Evolutionary conservation across 2,888 invertebrate species (phyloP).

Genomic region (Agrochola circellaris): DNA sequence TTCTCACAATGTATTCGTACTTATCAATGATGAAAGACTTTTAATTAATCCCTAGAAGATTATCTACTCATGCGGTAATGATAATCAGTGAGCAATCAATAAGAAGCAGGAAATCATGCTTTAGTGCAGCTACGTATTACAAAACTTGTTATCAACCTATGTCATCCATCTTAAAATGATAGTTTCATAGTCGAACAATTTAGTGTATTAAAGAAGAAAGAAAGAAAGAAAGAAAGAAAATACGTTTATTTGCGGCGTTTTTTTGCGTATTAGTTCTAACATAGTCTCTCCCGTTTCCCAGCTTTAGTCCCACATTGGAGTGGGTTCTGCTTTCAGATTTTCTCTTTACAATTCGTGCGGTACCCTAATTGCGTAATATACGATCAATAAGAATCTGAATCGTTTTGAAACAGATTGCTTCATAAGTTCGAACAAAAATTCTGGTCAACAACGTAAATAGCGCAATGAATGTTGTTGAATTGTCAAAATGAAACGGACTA

Average conservation of each 20-base stretch:
- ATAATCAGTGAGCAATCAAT: conserved; percentile 26
- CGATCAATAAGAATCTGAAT: too few species aligned
- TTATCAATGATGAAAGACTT: conserved; percentile 37
- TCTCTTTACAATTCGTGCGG: background rate
- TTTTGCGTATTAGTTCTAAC: too few species aligned
- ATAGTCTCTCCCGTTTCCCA: background rate
- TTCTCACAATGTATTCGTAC: conserved; percentile 6
- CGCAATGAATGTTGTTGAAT: too few species aligned
- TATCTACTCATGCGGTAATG: conserved; percentile 14
- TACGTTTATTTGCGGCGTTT: too few species aligned
- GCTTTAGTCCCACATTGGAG: background rate
- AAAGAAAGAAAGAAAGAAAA: too few species aligned
- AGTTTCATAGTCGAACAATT: background rate
- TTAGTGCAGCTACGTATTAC: conserved; percentile 5
- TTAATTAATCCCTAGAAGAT: conserved; percentile 34
- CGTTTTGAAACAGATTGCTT: too few species aligned
- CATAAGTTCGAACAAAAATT: too few species aligned
- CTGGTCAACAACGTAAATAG: too few species aligned
- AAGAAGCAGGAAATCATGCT: conserved; percentile 24
- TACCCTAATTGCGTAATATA: too few species aligned
- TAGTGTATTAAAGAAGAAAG: too few species aligned
- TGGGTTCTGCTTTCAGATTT: background rate
- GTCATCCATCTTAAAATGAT: background rate
- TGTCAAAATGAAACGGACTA: too few species aligned
- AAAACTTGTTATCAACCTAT: background rate